A percentile compares a stretch with the other conserved stretches of the same genome.
These are phyloP conservation scores for Contarinia nasturtii DNA, from an alignment of 1,140 invertebrate species.

Conservation along the genomic window DNA sequence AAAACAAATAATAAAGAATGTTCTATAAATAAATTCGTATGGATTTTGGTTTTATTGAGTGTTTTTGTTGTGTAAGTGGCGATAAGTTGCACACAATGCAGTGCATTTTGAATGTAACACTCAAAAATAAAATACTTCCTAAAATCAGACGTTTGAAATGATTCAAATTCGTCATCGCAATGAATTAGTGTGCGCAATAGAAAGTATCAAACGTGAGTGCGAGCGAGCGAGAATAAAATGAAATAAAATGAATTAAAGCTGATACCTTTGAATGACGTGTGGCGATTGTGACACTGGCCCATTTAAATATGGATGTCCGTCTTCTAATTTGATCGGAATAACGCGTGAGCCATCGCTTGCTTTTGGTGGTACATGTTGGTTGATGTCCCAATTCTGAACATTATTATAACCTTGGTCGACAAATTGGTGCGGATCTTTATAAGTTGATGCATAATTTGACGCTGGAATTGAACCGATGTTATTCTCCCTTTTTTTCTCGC, in stretches of 20 bases:
- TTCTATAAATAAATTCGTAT: too few relatives aligned
- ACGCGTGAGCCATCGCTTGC: constrained; percentile 5
- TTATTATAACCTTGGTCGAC: constrained; percentile 23
- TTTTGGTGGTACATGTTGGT: constrained; percentile 3
- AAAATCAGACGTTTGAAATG: background rate
- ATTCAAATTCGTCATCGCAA: background rate
- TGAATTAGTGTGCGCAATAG: too few relatives aligned
- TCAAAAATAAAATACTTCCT: background rate
- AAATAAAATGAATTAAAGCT: constrained; percentile 1
- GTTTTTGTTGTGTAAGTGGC: too few relatives aligned
- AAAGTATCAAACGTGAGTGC: too few relatives aligned
- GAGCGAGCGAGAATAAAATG: too few relatives aligned
- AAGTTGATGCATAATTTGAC: background rate
- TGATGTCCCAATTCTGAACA: constrained; percentile 7
- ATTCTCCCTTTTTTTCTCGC: background rate
- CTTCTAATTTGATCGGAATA: constrained; percentile 22
- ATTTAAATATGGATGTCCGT: constrained; percentile 2
- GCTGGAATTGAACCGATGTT: background rate
- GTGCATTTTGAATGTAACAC: background rate
- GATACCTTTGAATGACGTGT: constrained; percentile 22
- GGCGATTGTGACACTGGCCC: constrained; percentile 16
- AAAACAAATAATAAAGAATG: too few relatives aligned
- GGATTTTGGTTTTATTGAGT: too few relatives aligned
- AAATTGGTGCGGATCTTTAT: constrained; percentile 22
- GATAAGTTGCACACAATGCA: too few relatives aligned